Percentiles rank a stretch among this genome's conserved stretches.
Evolutionary conservation across 2,113 vertebrate genomes (phyloP).

Genomic region (Chloropsis hardwickii): DNA sequence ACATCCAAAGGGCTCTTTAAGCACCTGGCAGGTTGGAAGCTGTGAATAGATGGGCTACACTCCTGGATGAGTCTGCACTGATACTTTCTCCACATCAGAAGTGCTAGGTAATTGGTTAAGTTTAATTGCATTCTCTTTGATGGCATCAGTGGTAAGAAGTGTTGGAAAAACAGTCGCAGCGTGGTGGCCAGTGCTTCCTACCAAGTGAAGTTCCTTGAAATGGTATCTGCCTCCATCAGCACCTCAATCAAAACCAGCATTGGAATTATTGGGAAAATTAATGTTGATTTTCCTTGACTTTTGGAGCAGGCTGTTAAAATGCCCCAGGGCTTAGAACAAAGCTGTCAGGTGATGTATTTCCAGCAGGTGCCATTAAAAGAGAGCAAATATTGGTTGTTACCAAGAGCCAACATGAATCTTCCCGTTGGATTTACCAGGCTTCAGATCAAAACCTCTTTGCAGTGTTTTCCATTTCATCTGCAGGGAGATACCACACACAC

Average conservation of each 20-base stretch:
- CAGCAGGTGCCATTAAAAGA: neutral
- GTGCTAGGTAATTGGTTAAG: neutral
- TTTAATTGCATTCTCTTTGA: neutral
- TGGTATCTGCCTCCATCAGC: neutral
- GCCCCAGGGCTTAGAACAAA: neutral
- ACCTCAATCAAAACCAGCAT: neutral
- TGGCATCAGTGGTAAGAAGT: neutral
- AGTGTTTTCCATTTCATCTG: neutral
- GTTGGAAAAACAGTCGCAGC: neutral
- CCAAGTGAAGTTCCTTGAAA: neutral
- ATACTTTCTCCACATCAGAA: neutral
- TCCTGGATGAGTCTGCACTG: neutral
- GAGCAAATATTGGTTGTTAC: neutral
- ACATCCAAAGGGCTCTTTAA: neutral
- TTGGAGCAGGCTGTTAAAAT: neutral
- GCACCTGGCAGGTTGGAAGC: neutral
- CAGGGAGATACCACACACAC: neutral
- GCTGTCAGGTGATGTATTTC: neutral
- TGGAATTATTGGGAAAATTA: neutral
- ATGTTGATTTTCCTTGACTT: neutral
- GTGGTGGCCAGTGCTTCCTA: neutral
- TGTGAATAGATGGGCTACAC: neutral
- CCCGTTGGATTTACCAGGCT: neutral
- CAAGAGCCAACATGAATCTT: neutral
- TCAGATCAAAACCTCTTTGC: neutral